These are phyloP conservation scores for Cremastobaeus sp. DNA, from an alignment of 2,888 invertebrate genomes.

Conservation along the genomic window DNA sequence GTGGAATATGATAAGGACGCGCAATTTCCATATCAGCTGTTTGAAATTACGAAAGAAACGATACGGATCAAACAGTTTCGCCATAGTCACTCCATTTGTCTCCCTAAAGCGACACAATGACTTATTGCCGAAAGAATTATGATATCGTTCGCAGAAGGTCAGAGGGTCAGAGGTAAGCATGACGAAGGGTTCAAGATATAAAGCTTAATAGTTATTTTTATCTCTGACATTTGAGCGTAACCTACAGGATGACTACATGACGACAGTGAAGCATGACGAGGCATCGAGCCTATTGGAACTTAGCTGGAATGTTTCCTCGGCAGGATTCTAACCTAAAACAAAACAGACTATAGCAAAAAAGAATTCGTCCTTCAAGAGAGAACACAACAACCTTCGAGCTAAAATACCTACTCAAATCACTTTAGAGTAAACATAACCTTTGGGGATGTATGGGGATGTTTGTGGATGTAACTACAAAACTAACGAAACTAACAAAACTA, in stretches of 20 bases:
- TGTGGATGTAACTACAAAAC: too few species aligned
- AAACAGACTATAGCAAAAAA: too few species aligned
- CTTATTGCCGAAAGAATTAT: slow-evolving; percentile 33
- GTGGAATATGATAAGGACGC: too few species aligned
- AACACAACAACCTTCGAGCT: too few species aligned
- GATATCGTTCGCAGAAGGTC: slow-evolving; percentile 44
- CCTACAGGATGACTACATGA: slow-evolving; percentile 47
- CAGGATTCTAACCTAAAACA: neutral
- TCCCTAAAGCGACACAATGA: slow-evolving; percentile 34
- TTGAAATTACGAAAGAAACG: too few species aligned
- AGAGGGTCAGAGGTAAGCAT: slow-evolving; percentile 48
- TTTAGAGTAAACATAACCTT: too few species aligned
- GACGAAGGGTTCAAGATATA: slow-evolving; percentile 47
- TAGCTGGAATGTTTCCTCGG: neutral
- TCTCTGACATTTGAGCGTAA: slow-evolving; percentile 55
- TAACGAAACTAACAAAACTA: too few species aligned
- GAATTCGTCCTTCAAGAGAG: neutral
- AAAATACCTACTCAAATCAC: too few species aligned
- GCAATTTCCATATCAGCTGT: too few species aligned
- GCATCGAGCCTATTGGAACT: too few species aligned
- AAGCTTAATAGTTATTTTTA: slow-evolving; percentile 58
- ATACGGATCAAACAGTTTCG: slow-evolving; percentile 15
- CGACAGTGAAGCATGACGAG: slow-evolving; percentile 45
- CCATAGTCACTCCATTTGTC: slow-evolving; percentile 26
- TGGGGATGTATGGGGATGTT: too few species aligned